Base-by-base conservation (phyloP, 2,888 invertebrate species). In the Bembecia ichneumoniformis region DNA sequence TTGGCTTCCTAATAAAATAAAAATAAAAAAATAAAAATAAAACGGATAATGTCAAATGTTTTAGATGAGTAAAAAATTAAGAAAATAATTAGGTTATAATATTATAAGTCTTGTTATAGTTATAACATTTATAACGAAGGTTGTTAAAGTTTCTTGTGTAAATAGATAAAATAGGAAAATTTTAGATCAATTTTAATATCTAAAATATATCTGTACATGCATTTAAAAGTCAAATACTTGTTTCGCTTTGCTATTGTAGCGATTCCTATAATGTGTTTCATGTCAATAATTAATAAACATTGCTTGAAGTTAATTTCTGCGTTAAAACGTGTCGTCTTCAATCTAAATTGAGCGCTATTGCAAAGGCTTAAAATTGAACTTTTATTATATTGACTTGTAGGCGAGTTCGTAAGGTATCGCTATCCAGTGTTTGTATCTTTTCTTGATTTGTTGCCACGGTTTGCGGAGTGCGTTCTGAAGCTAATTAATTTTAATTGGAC, bases 401-500 rank as follows among this genome's bases (percentile, higher is more conserved):
- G 64, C 55, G 58, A 63, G 68, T 69, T 69, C 73, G 74, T 77
- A 77, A 74, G 61, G 64, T 64, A 62, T 62, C 62, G 69, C 69
- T 74, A 78, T 77, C 74, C 69, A 68, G 14, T 64, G 64, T 71
- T 74, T 72, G 77, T 77, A 77, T 80, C 78, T 77, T 74, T 71
- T 71, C 73, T 80, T 78, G 78, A 80, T 81, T 82, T 82, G 81
- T 81, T 76, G 71, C 80, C 73, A 77, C 68, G 71, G 72, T 69
- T 71, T 71, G 73, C 72, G 66, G 69, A 73, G 74, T 77, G 72
- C 80, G 74, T 82, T 78, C 81, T 69, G 78, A 68, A 72, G 74
- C 81, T 83, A 83, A 83, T 83, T 83, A 83, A 82, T 83, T 83
- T 83, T 83, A 83, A 83, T 83, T 83, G 82, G 82, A 66, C 40